Base-by-base conservation (phyloP, 2,888 invertebrate species). In the Diaperis boleti region DNA sequence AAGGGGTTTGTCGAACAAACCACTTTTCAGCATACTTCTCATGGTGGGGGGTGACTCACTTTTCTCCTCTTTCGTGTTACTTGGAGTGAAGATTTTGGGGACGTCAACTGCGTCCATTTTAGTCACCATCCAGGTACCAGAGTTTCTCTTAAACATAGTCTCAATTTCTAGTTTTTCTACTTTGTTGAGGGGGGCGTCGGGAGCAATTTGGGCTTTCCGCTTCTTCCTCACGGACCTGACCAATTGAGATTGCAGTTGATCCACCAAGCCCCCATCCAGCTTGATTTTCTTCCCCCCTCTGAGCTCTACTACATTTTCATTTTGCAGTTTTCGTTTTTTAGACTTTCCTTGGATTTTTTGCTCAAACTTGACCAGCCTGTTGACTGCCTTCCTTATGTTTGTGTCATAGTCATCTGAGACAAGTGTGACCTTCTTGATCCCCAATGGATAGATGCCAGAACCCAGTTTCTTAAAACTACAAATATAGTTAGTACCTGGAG, bases 361-460 rank as follows among this genome's bases (percentile, higher is more conserved):
- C 42, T 82, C 81, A 64, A 81, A 80, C 64, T 78, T 76, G 0
- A 78, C 72, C 18, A 81, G 62, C 4, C 77, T 60, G 47, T 77
- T 79, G 0, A 78, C 76, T 0, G 80, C 77, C 65, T 75, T 74
- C 29, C 73, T 73, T 7, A 80, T 55, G 47, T 74, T 76, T 4
- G 71, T 76, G 22, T 76, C 73, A 20, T 72, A 64, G 11, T 72
- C 69, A 14, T 75, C 71, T n/a, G 71, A 63, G 42, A 72, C 62
- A 2, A 82, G 73, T 1, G 81, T 79, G 57, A 88, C 78, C 61
- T 82, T 81, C 66, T 86, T 85, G 1, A 89, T 81, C 1, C 87
- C 88, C 7, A 92, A 79, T 0, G 93, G 93, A 79, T 91, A 92
- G 56, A 83, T 80, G 4, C 89, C 89, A 4, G 81, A 76, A 0